Evolutionary conservation across 2,888 invertebrate species (phyloP).

Genomic region (Drosophila macrospina): DNA sequence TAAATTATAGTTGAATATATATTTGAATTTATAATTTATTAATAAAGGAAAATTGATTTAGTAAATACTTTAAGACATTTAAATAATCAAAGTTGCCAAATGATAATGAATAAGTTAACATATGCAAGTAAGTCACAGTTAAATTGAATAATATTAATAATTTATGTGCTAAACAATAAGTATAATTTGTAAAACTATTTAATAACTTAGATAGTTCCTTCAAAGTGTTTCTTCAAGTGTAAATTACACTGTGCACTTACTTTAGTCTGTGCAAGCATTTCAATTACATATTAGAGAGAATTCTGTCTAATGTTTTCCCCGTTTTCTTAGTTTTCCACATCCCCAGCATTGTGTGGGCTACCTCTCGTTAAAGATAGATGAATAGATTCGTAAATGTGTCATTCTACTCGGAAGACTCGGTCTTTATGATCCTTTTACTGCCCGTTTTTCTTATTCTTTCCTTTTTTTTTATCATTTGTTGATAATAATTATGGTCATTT

Average conservation of each 20-base stretch:
- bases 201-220: no score
- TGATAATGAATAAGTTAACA: no score
- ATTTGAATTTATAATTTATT: no score
- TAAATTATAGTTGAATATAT: no score
- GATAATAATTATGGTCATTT: constrained; percentile 82
- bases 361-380: constrained; percentile 26
- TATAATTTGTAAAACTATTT: no score
- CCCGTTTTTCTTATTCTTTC: constrained; percentile 18
- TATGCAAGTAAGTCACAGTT: no score
- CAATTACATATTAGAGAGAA: constrained; percentile 31
- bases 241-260: constrained; percentile 18
- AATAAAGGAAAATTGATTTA: no score
- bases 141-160: no score
- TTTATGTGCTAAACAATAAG: no score
- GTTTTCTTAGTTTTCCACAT: constrained; percentile 27
- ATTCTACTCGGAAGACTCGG: constrained; percentile 30
- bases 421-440: constrained; percentile 65
- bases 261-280: constrained; percentile 56
- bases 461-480: constrained; percentile 66
- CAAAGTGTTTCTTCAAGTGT: background rate
- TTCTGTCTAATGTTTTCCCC: constrained; percentile 6
- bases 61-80: no score
- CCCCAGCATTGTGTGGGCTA: constrained; percentile 28
- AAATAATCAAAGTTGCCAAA: no score
- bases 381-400: constrained; percentile 29